Conservation (phyloP, 1,140 invertebrate genomes). For the Orussus abietinus region DNA sequence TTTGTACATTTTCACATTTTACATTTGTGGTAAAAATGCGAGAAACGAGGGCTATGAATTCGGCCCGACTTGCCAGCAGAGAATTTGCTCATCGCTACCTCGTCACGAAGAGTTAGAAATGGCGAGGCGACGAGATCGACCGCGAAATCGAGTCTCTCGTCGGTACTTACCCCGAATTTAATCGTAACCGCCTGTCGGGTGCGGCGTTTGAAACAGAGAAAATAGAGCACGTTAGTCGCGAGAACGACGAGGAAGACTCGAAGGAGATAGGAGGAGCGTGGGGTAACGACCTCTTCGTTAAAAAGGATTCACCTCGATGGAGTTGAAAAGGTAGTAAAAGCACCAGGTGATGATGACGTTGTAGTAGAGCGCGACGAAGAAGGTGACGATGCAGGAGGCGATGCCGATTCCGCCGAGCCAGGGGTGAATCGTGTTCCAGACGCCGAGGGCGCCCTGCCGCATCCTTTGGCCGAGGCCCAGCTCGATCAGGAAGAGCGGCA, state of each 20-base stretch:
- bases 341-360: slow-evolving; percentile 99
- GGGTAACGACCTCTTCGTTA: no score
- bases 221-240: no score
- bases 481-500: slow-evolving; percentile 91
- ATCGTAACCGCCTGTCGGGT: slow-evolving; percentile 32
- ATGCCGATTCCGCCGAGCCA: slow-evolving; percentile 88
- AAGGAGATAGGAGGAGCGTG: no score
- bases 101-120: no score
- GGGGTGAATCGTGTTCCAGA: slow-evolving; percentile 92
- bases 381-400: slow-evolving; percentile 85
- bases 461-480: slow-evolving; percentile 90
- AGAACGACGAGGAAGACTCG: no score
- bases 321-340: slow-evolving; percentile 92
- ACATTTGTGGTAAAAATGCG: no score
- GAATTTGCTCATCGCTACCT: no score
- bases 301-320: slow-evolving; percentile 77
- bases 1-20: no score
- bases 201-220: slow-evolving; percentile 17
- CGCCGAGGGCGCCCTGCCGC: slow-evolving; percentile 82
- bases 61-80: no score
- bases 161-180: slow-evolving; percentile 40
- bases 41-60: no score
- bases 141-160: not conserved
- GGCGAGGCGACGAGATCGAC: not conserved
- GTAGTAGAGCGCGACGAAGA: slow-evolving; percentile 92